Conservation (phyloP, 2,888 invertebrate species). For the Shargacucullia verbasci region DNA sequence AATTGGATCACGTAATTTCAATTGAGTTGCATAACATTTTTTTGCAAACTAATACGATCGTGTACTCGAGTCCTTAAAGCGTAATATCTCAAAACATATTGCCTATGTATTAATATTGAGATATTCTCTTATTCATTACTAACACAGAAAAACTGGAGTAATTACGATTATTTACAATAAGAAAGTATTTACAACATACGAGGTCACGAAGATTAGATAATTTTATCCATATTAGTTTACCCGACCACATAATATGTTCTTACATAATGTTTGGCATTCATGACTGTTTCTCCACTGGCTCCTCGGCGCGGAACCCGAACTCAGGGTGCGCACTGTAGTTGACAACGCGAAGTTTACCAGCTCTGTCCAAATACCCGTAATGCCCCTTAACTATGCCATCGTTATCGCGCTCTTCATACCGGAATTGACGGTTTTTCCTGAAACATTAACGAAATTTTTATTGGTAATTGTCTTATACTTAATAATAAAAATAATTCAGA, state of each 20-base stretch:
- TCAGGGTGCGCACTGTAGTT: slow-evolving; percentile 93
- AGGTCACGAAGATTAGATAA: slow-evolving; percentile 36
- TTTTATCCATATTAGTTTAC: slow-evolving; percentile 19
- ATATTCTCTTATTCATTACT: not conserved
- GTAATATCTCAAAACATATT: too few species aligned
- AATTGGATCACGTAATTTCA: too few species aligned
- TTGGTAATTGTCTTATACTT: too few species aligned
- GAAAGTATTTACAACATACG: slow-evolving; percentile 32
- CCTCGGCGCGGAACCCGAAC: slow-evolving; percentile 91
- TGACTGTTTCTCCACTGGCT: slow-evolving; percentile 65
- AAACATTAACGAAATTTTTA: slow-evolving; percentile 56
- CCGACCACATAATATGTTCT: not conserved
- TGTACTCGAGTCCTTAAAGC: too few species aligned
- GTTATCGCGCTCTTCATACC: slow-evolving; percentile 93
- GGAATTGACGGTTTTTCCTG: slow-evolving; percentile 94
- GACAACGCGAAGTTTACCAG: slow-evolving; percentile 93
- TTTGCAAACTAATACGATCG: too few species aligned
- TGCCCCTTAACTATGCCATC: slow-evolving; percentile 94
- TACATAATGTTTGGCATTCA: slow-evolving; percentile 9
- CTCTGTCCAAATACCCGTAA: slow-evolving; percentile 94
- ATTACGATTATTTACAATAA: slow-evolving; percentile 38
- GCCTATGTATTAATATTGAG: too few species aligned
- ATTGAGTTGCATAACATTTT: too few species aligned
- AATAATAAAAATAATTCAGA: too few species aligned
- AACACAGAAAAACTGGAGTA: slow-evolving; percentile 20